Percentiles rank a stretch among this genome's conserved stretches.
Conservation (phyloP, 1,140 invertebrate species). For the Drosophila rhopaloa region DNA sequence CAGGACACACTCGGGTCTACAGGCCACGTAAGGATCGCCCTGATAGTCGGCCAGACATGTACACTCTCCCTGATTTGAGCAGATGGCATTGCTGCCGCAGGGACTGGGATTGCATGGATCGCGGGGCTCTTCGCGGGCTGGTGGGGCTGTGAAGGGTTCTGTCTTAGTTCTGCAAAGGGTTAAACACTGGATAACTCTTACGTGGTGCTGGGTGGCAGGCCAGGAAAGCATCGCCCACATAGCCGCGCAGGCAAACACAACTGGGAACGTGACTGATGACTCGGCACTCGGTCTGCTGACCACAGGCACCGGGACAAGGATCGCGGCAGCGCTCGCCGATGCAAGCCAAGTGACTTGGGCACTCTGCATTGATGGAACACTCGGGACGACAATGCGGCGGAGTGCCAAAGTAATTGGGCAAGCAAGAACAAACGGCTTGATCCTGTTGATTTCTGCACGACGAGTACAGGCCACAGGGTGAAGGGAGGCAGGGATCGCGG, state of each 20-base stretch:
- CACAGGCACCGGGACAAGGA: conserved; percentile 91
- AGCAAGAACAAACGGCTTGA: conserved; percentile 90
- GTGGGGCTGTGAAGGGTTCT: conserved; percentile 48
- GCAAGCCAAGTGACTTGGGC: conserved; percentile 89
- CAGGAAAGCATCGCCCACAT: conserved; percentile 92
- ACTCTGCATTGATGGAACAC: conserved; percentile 91
- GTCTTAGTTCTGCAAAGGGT: conserved; percentile 1
- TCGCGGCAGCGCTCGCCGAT: conserved; percentile 89
- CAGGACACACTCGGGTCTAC: conserved; percentile 92
- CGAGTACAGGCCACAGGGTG: conserved; percentile 92
- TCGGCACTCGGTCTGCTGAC: conserved; percentile 92
- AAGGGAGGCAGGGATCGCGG: conserved; percentile 88
- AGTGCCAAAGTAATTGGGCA: conserved; percentile 89
- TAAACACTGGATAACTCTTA: conserved; percentile 55
- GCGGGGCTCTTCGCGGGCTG: conserved; percentile 78
- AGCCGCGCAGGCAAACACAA: conserved; percentile 90
- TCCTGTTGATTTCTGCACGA: conserved; percentile 89
- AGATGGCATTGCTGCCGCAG: conserved; percentile 88
- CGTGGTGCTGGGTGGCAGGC: conserved; percentile 86
- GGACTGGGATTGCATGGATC: conserved; percentile 86
- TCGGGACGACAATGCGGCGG: conserved; percentile 92
- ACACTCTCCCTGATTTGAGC: conserved; percentile 90
- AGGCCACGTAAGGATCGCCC: conserved; percentile 88
- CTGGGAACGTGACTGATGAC: conserved; percentile 93
- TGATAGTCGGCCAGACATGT: conserved; percentile 88